phyloP scores from a whole-genome alignment of 35 echinoderm and acorn worm species.

The Anneissia japonica region DNA sequence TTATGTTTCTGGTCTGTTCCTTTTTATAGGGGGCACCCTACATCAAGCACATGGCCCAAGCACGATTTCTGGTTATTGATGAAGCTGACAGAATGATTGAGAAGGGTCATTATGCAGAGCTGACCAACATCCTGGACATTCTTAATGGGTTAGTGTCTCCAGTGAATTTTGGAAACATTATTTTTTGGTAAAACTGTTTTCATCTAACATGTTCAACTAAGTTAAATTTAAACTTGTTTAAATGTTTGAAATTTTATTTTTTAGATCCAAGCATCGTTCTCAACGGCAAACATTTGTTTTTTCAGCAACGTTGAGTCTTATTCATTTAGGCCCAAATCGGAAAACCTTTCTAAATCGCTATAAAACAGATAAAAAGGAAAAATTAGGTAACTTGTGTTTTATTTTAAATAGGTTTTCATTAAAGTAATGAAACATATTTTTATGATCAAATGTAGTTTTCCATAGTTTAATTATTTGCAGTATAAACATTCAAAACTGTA shows the following conservation, averaged over 20 bases:
- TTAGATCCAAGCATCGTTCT: background rate
- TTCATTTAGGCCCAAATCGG: conserved; percentile 77
- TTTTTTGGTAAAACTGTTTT: too few species aligned
- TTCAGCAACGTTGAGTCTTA: conserved; percentile 77
- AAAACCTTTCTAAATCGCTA: conserved; percentile 28
- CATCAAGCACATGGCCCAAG: conserved; percentile 31
- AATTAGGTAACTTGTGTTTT: conserved; percentile 16
- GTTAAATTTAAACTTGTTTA: background rate
- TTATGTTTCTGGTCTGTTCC: background rate
- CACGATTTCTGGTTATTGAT: conserved; percentile 67
- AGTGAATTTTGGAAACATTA: too few species aligned
- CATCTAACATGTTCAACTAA: too few species aligned
- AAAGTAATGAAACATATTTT: too few species aligned
- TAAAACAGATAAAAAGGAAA: conserved; percentile 23
- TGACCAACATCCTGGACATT: conserved; percentile 57
- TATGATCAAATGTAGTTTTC: too few species aligned
- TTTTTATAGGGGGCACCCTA: conserved; percentile 71
- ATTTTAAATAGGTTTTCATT: too few species aligned
- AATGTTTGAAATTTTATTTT: background rate
- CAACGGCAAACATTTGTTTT: conserved; percentile 81
- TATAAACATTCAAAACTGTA: too few species aligned
- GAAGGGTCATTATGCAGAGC: conserved; percentile 79
- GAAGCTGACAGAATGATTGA: conserved; percentile 97
- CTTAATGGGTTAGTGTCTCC: conserved; percentile 48
- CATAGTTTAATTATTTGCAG: too few species aligned